phyloP scores from a whole-genome alignment of 1,140 invertebrate species.

The Drosophila kohkoa region DNA sequence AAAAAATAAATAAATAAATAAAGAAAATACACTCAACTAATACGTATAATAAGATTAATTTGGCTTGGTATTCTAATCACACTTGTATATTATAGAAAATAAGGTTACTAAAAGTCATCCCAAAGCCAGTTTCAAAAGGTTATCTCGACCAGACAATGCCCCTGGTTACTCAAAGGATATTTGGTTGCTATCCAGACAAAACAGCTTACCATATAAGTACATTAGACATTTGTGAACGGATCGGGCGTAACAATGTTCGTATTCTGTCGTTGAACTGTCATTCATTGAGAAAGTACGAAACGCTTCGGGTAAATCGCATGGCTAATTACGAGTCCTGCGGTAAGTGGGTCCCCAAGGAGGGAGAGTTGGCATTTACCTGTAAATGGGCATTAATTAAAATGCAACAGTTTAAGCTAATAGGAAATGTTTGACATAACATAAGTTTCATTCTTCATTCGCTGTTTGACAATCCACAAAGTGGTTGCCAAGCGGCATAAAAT shows the following conservation, averaged over 20 bases:
- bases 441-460: not conserved
- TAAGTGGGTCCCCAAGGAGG: conserved; percentile 32
- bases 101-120: not conserved
- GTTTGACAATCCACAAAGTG: not conserved
- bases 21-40: too few species aligned
- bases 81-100: not conserved
- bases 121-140: not conserved
- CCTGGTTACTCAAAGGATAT: not conserved
- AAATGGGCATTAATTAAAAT: conserved; percentile 68
- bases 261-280: conserved; percentile 13
- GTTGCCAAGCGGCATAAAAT: conserved; percentile 63
- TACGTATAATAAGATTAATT: too few species aligned
- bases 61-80: too few species aligned
- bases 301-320: conserved; percentile 53
- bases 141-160: not conserved
- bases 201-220: not conserved
- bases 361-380: conserved; percentile 12
- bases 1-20: too few species aligned
- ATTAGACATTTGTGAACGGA: conserved; percentile 7
- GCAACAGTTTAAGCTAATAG: conserved; percentile 72
- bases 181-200: not conserved
- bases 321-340: conserved; percentile 32
- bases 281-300: conserved; percentile 34
- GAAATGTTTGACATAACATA: conserved; percentile 21
- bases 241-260: not conserved